A percentile compares a stretch with the other conserved stretches of the same genome.
Evolutionary conservation across 2,797 vertebrate species (phyloP).

Genomic region (Aldrovandia affinis): DNA sequence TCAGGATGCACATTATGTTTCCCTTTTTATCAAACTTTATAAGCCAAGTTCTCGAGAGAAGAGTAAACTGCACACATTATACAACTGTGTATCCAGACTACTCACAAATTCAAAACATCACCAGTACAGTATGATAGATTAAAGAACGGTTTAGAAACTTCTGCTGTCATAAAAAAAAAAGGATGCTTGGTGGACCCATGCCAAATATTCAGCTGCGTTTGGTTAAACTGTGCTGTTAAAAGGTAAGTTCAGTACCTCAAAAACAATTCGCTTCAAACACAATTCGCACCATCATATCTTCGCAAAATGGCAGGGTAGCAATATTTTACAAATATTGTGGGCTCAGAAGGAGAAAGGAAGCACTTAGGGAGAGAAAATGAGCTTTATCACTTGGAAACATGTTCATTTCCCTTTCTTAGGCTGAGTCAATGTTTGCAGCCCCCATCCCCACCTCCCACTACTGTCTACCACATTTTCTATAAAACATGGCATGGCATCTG

Average conservation of each 20-base stretch:
- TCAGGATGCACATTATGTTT: not conserved
- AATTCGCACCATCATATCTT: not conserved
- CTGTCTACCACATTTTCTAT: not conserved
- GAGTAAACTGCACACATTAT: not conserved
- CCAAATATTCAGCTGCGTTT: not conserved
- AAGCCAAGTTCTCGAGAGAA: not conserved
- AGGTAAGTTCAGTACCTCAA: not conserved
- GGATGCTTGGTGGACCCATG: not conserved
- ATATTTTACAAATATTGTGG: not conserved
- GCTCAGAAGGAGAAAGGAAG: not conserved
- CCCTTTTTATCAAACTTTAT: not conserved
- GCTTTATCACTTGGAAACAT: not conserved
- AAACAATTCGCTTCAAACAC: not conserved
- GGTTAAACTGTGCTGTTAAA: not conserved
- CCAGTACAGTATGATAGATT: not conserved
- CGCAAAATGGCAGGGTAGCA: not conserved
- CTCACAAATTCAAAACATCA: not conserved
- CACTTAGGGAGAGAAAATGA: not conserved
- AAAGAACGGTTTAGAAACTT: conserved; percentile 2
- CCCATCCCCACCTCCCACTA: not conserved
- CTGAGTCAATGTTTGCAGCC: not conserved
- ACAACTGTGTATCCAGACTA: not conserved
- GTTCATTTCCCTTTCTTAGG: not conserved
- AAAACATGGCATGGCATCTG: not conserved
- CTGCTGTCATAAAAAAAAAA: not conserved